Evolutionary conservation across 2,113 vertebrate species (phyloP), one percentile per base, ranked within the genome.

Genomic region (Hippopotamus amphibius): DNA sequence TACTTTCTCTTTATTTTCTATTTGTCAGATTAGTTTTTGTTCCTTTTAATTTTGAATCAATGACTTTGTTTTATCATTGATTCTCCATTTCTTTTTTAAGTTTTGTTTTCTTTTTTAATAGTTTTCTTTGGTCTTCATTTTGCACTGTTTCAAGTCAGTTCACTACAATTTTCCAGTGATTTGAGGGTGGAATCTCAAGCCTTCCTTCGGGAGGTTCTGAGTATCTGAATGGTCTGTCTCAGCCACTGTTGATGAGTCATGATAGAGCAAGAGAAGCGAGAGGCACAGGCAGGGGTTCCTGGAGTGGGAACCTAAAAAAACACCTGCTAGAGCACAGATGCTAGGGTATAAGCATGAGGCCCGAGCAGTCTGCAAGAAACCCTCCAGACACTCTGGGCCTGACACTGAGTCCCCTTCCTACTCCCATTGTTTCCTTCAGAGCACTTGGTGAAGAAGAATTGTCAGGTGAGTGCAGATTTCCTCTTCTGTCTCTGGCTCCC

Each of bases 101-200:
- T 26, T 85, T 85, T 57, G 82, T 95, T 85, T 92, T 59, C 11
- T 41, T 24, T 79, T 96, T 88, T 12, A 66, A 71, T 43, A 77
- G 46, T 88, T 81, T 24, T 26, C 21, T 77, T 93, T 69, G n/a
- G 57, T 21, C 12, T 93, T 76, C 19, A 28, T 83, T 95, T 53
- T 90, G 8, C 13, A 63, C 86, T 90, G 17, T 21, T 46, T 69
- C 82, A 14, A 53, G n/a, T n/a, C 33, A 41, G 10, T 82, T 46
- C 16, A 26, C 16, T 81, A 53, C 0, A 66, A 6, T 90, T 86
- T 82, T 69, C 41, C 65, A 92, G 53, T 43, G 46, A 46, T n/a
- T 50, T 24, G 19, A 76, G 61, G 19, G 41, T n/a, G 1, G 15
- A n/a, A 8, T 63, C 26, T 26, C 46, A n/a, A 59, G 33, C 9